Percentiles rank a stretch among this genome's conserved stretches.
phyloP scores from a whole-genome alignment of 2,113 vertebrate species.

The Pachyramphus minor region DNA sequence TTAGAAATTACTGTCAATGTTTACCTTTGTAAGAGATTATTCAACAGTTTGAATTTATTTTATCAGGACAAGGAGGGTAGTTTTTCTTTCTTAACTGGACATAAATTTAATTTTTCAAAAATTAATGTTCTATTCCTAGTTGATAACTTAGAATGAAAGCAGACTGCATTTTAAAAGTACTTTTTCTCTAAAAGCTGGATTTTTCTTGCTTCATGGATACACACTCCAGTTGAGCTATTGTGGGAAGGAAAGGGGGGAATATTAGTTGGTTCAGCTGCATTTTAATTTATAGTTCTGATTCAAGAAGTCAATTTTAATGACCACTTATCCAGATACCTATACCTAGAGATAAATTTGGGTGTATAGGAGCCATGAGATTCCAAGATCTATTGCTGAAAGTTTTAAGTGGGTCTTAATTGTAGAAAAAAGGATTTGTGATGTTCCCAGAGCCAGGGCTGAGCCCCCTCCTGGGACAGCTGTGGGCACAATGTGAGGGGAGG shows the following conservation, averaged over 20 bases:
- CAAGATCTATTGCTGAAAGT: neutral
- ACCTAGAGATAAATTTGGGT: neutral
- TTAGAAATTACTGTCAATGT: neutral
- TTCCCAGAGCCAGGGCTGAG: neutral
- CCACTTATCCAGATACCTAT: neutral
- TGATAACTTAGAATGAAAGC: neutral
- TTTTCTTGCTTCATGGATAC: neutral
- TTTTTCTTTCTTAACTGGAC: neutral
- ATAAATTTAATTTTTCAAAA: neutral
- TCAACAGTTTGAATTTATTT: neutral
- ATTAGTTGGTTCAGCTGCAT: neutral
- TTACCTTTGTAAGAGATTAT: neutral
- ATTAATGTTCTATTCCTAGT: neutral
- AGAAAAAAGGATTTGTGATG: neutral
- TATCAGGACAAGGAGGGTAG: neutral
- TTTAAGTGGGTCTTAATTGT: neutral
- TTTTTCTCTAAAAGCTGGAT: neutral
- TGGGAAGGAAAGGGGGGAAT: neutral
- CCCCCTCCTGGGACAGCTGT: neutral
- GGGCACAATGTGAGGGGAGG: neutral
- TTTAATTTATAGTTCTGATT: neutral
- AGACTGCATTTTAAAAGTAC: neutral
- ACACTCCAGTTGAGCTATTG: neutral
- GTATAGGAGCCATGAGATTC: neutral
- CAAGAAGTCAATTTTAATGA: neutral